Conservation (phyloP, 2,797 vertebrate species). For the Liasis olivaceus region DNA sequence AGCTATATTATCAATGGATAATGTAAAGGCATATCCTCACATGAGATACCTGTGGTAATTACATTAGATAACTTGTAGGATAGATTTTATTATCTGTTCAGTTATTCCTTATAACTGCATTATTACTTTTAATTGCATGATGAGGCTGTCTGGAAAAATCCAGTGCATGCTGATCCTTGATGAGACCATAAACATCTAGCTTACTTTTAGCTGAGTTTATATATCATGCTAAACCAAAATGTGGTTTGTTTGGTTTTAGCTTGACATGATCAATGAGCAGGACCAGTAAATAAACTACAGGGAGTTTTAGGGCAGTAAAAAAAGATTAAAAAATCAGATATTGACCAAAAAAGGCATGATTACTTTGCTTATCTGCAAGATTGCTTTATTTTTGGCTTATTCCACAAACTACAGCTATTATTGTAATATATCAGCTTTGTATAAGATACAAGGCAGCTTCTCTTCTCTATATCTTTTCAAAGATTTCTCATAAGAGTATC, state of each 20-base stretch:
- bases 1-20: neutral
- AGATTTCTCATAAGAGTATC: conserved; percentile 41
- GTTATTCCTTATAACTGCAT: neutral
- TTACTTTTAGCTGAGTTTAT: neutral
- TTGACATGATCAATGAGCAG: neutral
- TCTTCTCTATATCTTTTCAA: neutral
- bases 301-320: no score
- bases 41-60: neutral
- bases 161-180: neutral
- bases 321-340: neutral
- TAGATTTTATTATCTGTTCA: no score
- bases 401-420: neutral
- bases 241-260: neutral
- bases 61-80: neutral
- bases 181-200: neutral
- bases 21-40: neutral
- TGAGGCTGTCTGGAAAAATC: neutral
- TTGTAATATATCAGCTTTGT: neutral
- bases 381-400: no score
- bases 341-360: neutral
- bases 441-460: no score
- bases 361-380: no score
- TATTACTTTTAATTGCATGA: neutral
- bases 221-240: no score
- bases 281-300: no score